Base-by-base conservation (phyloP, 2,113 vertebrate genomes). In the Tricholaema leucomelas region DNA sequence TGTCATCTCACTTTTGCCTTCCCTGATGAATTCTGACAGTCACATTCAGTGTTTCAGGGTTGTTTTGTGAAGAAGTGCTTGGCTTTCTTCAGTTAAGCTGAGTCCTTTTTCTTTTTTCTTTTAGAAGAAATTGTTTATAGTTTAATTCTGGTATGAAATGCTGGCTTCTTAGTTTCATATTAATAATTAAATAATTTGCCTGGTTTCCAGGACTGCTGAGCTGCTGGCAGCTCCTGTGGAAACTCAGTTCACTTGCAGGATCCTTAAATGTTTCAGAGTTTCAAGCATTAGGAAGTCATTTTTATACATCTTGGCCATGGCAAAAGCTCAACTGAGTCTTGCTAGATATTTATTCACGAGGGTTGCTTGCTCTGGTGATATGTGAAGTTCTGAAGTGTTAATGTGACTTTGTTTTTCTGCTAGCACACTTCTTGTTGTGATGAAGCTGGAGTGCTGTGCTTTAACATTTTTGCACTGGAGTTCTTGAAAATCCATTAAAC, bases 401-500 rank as follows among this genome's bases (percentile, higher is more conserved):
- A 33, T 66, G 74, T 76, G 80, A 52, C 46, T 36, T 78, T 87
- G 33, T 90, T 93, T 80, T 69, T 73, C 66, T 87, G 64, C 40
- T 85, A 59, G 52, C 33, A 30, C 10, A 25, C n/a, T 83, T 44
- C 56, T 44, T 64, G 72, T 44, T 64, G 72, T 63, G 66, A 46
- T 84, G 86, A 70, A 81, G 42, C 52, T 92, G 35, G 48, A 88
- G 44, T 58, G 35, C 81, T 56, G 2, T 44, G 46, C 31, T 80
- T 60, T 85, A 28, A 81, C n/a, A 16, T 40, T 83, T 86, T 80
- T 84, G 35, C 73, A 20, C 33, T 54, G 28, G n/a, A 88, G 81
- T 88, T 81, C 92, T 95, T 96, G 86, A 95, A 95, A 95, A 86
- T 69, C 66, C 81, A 87, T 95, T 95, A 93, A 79, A 66, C 31